Conservation (phyloP, 1,140 invertebrate species). For the Meloidogyne chitwoodi region DNA sequence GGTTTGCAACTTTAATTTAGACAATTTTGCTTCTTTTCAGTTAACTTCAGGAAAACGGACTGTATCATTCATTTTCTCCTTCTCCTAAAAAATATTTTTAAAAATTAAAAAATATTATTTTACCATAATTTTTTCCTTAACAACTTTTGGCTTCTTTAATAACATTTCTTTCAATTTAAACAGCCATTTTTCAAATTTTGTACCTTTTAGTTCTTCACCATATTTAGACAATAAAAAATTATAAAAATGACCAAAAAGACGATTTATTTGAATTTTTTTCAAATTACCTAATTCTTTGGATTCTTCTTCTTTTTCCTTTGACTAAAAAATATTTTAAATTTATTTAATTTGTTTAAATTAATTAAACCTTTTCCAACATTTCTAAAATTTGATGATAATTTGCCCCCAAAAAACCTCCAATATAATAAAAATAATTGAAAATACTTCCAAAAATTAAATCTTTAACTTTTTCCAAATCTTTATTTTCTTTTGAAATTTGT, state of each 20-base stretch:
- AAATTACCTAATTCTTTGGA: background rate
- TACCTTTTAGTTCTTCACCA: background rate
- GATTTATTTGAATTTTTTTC: background rate
- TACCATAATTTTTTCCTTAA: background rate
- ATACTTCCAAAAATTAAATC: background rate
- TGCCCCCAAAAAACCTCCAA: background rate
- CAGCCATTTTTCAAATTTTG: background rate
- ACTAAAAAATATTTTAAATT: background rate
- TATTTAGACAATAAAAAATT: background rate
- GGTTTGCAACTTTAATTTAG: background rate
- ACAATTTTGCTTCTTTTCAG: background rate
- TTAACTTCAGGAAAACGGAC: background rate
- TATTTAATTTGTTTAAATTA: too few species aligned
- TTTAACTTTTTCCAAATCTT: background rate
- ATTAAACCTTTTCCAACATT: background rate
- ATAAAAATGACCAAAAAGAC: background rate
- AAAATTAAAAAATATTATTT: background rate
- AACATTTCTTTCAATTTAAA: background rate
- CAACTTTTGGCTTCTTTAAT: background rate
- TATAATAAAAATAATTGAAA: background rate
- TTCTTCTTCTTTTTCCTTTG: background rate
- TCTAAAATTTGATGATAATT: background rate
- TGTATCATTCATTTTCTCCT: background rate
- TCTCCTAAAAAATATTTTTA: background rate
- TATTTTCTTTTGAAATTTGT: background rate